Percentiles rank a stretch among this genome's conserved stretches.
phyloP scores from a whole-genome alignment of 2,113 vertebrate species.

The Myanophis thanlyinensis region DNA sequence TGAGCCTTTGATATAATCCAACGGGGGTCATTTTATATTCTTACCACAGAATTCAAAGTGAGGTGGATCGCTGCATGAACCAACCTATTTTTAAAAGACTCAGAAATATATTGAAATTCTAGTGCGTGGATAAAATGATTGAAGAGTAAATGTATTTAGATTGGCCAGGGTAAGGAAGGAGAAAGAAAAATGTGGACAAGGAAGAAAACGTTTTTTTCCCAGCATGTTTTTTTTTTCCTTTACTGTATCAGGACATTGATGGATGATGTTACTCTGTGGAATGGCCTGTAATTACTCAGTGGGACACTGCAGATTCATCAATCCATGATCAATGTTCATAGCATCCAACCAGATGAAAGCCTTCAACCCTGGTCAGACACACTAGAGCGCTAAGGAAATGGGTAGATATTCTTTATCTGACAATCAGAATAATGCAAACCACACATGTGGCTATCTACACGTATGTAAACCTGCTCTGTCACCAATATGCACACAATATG shows the following conservation, averaged over 20 bases:
- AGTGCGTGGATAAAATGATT: background rate
- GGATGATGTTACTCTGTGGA: constrained; percentile 32
- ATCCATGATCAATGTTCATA: constrained; percentile 30
- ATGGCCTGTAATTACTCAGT: constrained; percentile 42
- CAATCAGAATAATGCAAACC: background rate
- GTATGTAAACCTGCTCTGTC: background rate
- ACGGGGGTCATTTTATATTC: background rate
- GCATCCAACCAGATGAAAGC: constrained; percentile 16
- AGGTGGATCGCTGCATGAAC: background rate
- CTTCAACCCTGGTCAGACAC: background rate
- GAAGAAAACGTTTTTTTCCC: background rate
- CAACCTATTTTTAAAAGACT: background rate
- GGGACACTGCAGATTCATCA: constrained; percentile 35
- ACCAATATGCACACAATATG: background rate
- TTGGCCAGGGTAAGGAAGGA: background rate
- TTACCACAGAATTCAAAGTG: background rate
- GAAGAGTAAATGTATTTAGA: background rate
- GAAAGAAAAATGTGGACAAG: background rate
- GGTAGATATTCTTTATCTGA: background rate
- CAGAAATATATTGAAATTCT: background rate
- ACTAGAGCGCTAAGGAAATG: background rate
- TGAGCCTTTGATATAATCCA: background rate
- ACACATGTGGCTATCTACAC: background rate
- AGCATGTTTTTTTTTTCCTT: background rate
- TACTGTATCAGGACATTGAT: constrained; percentile 10